Evolutionary conservation across 2,797 vertebrate genomes (phyloP).

Genomic region (Helostoma temminkii): DNA sequence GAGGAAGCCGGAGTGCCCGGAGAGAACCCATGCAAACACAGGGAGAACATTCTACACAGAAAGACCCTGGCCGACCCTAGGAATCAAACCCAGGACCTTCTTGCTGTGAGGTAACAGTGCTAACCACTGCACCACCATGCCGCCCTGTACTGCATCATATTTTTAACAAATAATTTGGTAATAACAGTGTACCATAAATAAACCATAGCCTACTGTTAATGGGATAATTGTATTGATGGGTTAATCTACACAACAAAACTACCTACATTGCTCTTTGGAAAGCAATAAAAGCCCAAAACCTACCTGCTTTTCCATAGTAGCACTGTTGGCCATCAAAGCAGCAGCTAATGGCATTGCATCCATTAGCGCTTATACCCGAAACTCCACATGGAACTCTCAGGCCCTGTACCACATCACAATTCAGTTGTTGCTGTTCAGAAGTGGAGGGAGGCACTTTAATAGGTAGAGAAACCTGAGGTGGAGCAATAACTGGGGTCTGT

Average conservation of each 20-base stretch:
- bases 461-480: not conserved
- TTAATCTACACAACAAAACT: not conserved
- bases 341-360: conserved; percentile 69
- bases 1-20: too few species aligned
- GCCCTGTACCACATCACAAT: conserved; percentile 51
- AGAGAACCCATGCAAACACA: too few species aligned
- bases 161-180: not conserved
- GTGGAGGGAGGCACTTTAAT: not conserved
- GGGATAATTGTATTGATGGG: not conserved
- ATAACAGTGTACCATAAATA: not conserved
- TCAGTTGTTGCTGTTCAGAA: conserved; percentile 5
- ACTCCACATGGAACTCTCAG: conserved; percentile 73
- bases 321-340: conserved; percentile 75
- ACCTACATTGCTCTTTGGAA: not conserved
- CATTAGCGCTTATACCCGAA: conserved; percentile 33
- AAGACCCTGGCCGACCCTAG: too few species aligned
- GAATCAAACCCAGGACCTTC: too few species aligned
- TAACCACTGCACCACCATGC: too few species aligned
- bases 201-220: not conserved
- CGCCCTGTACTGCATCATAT: not conserved
- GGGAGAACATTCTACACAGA: too few species aligned
- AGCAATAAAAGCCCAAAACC: conserved; percentile 11
- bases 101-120: too few species aligned
- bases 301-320: conserved; percentile 79
- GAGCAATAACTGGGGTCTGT: not conserved